These are phyloP conservation scores for Corythornis vintsioides DNA, from an alignment of 2,113 vertebrate genomes.

Conservation along the genomic window DNA sequence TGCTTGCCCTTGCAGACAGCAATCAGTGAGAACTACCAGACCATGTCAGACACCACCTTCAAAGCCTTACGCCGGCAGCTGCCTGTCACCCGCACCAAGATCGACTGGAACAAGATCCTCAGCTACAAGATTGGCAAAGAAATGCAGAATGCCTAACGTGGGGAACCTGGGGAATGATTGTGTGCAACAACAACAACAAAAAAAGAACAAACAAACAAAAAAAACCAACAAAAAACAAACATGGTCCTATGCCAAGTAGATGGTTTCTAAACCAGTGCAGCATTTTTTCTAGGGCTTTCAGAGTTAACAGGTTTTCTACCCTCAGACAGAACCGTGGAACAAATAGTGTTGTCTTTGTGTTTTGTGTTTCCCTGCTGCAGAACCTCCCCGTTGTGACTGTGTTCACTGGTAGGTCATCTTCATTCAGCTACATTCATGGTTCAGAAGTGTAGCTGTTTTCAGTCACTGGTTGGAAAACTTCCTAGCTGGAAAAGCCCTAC, in stretches of 20 bases:
- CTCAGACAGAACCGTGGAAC: conserved; percentile 70
- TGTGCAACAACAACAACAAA: conserved; percentile 55
- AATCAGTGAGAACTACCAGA: conserved; percentile 95
- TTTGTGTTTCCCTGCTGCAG: conserved; percentile 69
- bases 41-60: conserved; percentile 97
- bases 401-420: conserved; percentile 55
- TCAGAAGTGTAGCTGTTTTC: conserved; percentile 23
- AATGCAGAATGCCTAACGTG: conserved; percentile 88
- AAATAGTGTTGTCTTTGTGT: conserved; percentile 70
- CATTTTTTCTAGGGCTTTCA: conserved; percentile 80
- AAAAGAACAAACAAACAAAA: not conserved
- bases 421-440: conserved; percentile 51
- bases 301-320: conserved; percentile 79
- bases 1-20: conserved; percentile 80
- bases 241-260: conserved; percentile 76
- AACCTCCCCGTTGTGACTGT: conserved; percentile 66
- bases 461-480: conserved; percentile 71
- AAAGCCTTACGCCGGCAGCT: conserved; percentile 95
- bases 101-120: conserved; percentile 99
- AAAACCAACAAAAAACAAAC: not conserved
- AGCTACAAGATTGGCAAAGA: conserved; percentile 99
- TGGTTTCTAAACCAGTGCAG: conserved; percentile 76
- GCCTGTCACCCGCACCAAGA: conserved; percentile 96
- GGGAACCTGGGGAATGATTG: conserved; percentile 20
- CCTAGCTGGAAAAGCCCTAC: conserved; percentile 66